Evolutionary conservation across 2,797 vertebrate species (phyloP).

Genomic region (Microchirus variegatus): DNA sequence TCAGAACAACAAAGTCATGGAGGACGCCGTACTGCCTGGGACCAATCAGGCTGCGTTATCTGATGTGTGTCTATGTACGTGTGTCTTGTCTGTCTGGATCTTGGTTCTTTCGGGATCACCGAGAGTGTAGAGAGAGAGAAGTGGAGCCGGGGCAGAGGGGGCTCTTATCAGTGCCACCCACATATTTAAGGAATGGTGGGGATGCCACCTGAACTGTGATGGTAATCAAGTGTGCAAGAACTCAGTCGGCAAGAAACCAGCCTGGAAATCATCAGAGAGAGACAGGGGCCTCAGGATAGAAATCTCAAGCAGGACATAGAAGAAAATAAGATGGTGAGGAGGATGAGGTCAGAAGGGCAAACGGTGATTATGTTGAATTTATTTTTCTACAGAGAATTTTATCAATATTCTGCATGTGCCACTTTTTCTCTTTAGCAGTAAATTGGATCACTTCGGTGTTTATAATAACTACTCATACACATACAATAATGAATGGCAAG

Average conservation of each 20-base stretch:
- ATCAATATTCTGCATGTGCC: too few species aligned
- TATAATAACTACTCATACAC: too few species aligned
- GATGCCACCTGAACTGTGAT: conserved; percentile 69
- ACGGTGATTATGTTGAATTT: conserved; percentile 12
- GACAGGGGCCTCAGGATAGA: conserved; percentile 44
- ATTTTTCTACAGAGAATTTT: too few species aligned
- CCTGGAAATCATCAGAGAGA: conserved; percentile 46
- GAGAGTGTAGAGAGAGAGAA: conserved; percentile 49
- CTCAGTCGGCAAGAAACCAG: conserved; percentile 34
- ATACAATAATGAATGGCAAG: too few species aligned
- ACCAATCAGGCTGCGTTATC: conserved; percentile 54
- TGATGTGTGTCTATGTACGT: conserved; percentile 46
- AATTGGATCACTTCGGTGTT: too few species aligned
- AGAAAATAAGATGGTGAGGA: conserved; percentile 17
- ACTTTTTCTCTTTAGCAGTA: too few species aligned
- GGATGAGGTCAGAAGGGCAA: conserved; percentile 13
- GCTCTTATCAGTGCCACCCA: conserved; percentile 69
- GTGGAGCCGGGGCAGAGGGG: conserved; percentile 15
- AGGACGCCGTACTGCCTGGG: conserved; percentile 34
- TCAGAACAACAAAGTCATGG: conserved; percentile 12
- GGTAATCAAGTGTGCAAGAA: conserved; percentile 76
- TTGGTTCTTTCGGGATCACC: conserved; percentile 81
- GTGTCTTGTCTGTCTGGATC: conserved; percentile 76
- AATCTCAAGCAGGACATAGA: conserved; percentile 44
- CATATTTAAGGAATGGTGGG: conserved; percentile 59